Percentiles rank a stretch among this genome's conserved stretches.
Conservation (phyloP, 2,113 vertebrate genomes). For the Scalopus aquaticus region DNA sequence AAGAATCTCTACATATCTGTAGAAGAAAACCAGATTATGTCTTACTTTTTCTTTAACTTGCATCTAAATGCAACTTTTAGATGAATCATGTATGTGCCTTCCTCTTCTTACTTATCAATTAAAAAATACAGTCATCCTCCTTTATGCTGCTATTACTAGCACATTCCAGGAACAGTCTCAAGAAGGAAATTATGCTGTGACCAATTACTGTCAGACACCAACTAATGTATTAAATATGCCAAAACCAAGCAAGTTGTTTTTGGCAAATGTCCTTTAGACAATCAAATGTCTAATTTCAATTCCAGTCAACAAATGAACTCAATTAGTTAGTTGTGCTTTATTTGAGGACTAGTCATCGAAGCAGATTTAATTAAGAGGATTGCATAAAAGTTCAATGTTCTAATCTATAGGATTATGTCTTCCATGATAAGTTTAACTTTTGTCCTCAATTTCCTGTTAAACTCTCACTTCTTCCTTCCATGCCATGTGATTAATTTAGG, state of each 20-base stretch:
- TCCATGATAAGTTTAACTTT: slow-evolving; percentile 11
- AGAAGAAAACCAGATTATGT: neutral
- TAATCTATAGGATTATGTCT: neutral
- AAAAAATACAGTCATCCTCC: neutral
- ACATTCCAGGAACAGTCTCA: neutral
- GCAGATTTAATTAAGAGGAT: slow-evolving; percentile 4
- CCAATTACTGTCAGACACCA: neutral
- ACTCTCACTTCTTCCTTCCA: neutral
- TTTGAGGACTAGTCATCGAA: neutral
- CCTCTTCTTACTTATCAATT: neutral
- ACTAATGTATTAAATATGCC: neutral
- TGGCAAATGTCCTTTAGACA: neutral
- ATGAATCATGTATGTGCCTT: neutral
- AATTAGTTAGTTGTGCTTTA: neutral
- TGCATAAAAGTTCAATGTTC: neutral
- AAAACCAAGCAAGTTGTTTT: neutral
- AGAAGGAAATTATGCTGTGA: neutral
- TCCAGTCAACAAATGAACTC: neutral
- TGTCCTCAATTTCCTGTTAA: slow-evolving; percentile 18
- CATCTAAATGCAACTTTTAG: neutral
- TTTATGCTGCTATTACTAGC: neutral
- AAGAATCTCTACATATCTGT: neutral
- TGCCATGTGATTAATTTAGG: neutral
- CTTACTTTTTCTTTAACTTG: neutral
- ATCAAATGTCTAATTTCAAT: slow-evolving; percentile 17